Evolutionary conservation across 23 tunicate species (phyloP).

Genomic region (Trididemnum clinides): DNA sequence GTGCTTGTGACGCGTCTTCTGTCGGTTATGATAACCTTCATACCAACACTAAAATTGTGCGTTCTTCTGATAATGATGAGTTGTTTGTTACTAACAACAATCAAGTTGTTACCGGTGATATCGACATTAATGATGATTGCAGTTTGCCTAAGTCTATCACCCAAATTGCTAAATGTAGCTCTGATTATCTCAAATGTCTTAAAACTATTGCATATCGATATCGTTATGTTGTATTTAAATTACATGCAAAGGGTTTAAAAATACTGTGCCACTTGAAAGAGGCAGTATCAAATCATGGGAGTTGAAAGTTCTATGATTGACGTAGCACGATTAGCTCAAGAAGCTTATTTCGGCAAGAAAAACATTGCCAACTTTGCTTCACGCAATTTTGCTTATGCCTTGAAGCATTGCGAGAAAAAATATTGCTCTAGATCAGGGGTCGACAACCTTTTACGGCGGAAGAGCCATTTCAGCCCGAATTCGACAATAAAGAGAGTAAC

Average conservation of each 20-base stretch:
- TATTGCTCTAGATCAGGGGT: too few species aligned
- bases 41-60: too few species aligned
- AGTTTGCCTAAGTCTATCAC: neutral
- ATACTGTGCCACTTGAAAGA: neutral
- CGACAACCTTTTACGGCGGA: too few species aligned
- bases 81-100: neutral
- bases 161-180: neutral
- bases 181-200: neutral
- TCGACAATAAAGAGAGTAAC: too few species aligned
- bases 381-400: neutral
- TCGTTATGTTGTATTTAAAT: constrained; percentile 1
- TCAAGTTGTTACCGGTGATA: neutral
- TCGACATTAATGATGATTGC: neutral
- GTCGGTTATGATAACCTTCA: too few species aligned
- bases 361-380: neutral
- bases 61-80: neutral
- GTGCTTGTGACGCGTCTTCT: neutral
- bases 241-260: neutral
- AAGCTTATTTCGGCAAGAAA: neutral
- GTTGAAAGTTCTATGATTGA: neutral
- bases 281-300: neutral
- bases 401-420: neutral
- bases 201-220: constrained; percentile 16
- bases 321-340: neutral
- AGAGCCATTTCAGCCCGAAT: too few species aligned